These are phyloP conservation scores for Cyrtonyx montezumae DNA, from an alignment of 2,113 vertebrate genomes.

Conservation along the genomic window DNA sequence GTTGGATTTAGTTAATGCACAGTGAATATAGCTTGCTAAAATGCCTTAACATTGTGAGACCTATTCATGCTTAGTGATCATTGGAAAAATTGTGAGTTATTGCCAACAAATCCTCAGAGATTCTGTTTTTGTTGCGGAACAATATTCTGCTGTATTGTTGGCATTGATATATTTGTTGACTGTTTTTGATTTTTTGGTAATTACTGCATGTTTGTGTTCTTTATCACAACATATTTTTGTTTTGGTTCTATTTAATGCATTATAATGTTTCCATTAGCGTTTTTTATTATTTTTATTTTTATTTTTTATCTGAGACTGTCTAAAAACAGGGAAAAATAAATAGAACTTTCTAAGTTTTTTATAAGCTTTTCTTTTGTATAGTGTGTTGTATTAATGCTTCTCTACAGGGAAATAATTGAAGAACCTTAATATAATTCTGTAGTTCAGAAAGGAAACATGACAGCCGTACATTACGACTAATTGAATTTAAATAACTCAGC, in stretches of 20 bases:
- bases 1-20: background rate
- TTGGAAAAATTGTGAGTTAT: background rate
- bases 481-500: constrained; percentile 79
- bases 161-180: background rate
- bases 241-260: background rate
- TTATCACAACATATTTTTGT: background rate
- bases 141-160: background rate
- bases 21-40: background rate
- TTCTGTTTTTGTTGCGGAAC: background rate
- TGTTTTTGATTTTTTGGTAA: background rate
- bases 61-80: background rate
- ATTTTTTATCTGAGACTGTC: constrained; percentile 1
- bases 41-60: background rate
- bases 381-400: constrained; percentile 52
- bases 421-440: constrained; percentile 58
- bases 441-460: constrained; percentile 70
- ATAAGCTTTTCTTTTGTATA: constrained; percentile 57
- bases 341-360: constrained; percentile 38
- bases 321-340: constrained; percentile 26
- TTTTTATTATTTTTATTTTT: background rate
- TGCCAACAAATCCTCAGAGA: background rate
- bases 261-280: background rate
- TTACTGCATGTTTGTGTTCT: background rate
- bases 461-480: constrained; percentile 70
- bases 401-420: constrained; percentile 72